Percentiles rank a stretch among this genome's conserved stretches.
phyloP scores from a whole-genome alignment of 2,888 invertebrate genomes.

The Enchytraeus crypticus region DNA sequence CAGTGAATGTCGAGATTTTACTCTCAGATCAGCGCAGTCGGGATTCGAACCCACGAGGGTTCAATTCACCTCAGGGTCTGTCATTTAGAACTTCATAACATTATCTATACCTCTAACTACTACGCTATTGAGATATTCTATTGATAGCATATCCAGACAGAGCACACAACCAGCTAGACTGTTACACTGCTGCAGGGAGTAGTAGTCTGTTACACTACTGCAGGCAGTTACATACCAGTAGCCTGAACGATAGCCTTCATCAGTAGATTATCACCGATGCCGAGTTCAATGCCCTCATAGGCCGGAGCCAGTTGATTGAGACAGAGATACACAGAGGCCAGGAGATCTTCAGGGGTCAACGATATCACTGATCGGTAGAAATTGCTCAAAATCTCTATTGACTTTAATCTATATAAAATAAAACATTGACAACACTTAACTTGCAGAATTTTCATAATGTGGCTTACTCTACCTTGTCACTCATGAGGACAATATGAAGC shows the following conservation, averaged over 20 bases:
- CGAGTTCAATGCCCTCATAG: slow-evolving; percentile 83
- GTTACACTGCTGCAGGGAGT: too few species aligned
- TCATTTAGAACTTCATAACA: too few species aligned
- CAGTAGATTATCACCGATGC: slow-evolving; percentile 80
- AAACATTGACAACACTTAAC: background rate
- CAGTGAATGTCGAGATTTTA: too few species aligned
- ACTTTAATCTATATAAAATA: slow-evolving; percentile 67
- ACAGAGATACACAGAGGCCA: slow-evolving; percentile 83
- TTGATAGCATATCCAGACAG: too few species aligned
- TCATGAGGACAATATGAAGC: background rate
- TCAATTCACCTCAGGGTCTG: too few species aligned
- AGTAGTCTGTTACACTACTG: too few species aligned
- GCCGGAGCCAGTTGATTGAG: slow-evolving; percentile 93
- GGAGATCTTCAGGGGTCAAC: slow-evolving; percentile 76
- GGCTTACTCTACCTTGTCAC: background rate
- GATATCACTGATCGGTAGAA: slow-evolving; percentile 82
- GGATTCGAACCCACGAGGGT: too few species aligned
- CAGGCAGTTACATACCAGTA: too few species aligned
- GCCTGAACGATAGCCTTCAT: slow-evolving; percentile 78
- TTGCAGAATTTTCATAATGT: background rate
- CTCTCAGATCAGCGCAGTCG: too few species aligned
- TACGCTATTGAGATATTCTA: too few species aligned
- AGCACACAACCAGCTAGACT: too few species aligned
- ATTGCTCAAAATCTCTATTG: slow-evolving; percentile 81
- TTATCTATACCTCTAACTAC: too few species aligned